A percentile compares a stretch with the other conserved stretches of the same genome.
Evolutionary conservation across 2,113 vertebrate genomes (phyloP).

Genomic region (Neolamprologus falcicula): DNA sequence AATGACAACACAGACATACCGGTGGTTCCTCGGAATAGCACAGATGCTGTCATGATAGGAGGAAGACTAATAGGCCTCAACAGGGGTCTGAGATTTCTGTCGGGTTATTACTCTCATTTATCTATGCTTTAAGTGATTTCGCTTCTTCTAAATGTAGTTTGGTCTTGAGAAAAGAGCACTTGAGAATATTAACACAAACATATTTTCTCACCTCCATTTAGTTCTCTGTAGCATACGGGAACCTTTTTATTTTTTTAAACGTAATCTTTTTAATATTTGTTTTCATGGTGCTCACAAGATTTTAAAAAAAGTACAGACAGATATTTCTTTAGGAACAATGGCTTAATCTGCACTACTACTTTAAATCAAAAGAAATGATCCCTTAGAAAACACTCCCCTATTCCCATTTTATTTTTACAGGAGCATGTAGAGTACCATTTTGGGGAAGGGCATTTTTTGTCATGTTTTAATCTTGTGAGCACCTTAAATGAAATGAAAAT

Average conservation of each 20-base stretch:
- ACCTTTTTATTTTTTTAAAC: not conserved
- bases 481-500: not conserved
- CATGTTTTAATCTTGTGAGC: not conserved
- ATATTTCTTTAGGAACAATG: not conserved
- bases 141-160: not conserved
- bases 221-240: too few relatives aligned
- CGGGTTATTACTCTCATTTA: not conserved
- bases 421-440: not conserved
- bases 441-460: not conserved
- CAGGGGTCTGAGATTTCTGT: not conserved
- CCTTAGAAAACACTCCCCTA: not conserved
- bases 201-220: not conserved
- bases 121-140: not conserved
- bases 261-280: not conserved
- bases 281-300: not conserved
- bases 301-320: not conserved
- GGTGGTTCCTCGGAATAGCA: conserved; percentile 48
- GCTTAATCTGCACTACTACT: not conserved
- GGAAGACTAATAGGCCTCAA: not conserved
- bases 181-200: not conserved
- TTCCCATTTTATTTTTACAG: not conserved
- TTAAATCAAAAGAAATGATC: not conserved
- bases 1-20: conserved; percentile 73
- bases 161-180: not conserved
- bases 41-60: not conserved